phyloP scores from a whole-genome alignment of 2,797 vertebrate species.

The Crypturellus tataupa region DNA sequence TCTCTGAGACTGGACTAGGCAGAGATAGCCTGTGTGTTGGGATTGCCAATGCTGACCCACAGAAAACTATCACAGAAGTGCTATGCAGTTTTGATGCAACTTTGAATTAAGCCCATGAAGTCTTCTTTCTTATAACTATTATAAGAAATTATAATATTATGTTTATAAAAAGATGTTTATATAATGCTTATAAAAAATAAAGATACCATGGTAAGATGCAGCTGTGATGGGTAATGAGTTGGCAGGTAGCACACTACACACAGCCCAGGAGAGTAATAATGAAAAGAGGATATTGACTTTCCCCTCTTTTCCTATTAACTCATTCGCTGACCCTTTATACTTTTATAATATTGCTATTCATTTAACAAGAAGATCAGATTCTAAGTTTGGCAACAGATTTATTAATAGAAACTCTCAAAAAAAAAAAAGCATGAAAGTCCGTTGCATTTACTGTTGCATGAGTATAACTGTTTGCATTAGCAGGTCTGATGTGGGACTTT shows the following conservation, averaged over 20 bases:
- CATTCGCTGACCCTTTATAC: background rate
- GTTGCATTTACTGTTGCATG: background rate
- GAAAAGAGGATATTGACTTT: background rate
- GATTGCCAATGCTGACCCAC: background rate
- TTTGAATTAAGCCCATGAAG: background rate
- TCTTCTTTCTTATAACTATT: background rate
- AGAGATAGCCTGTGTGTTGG: no score
- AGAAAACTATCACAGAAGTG: background rate
- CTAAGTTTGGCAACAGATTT: background rate
- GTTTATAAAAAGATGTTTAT: no score
- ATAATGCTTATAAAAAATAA: background rate
- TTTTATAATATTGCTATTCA: background rate
- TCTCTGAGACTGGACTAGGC: background rate
- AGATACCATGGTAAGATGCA: background rate
- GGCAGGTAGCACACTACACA: background rate
- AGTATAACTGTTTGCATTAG: background rate
- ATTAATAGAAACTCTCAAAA: background rate
- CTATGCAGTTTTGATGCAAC: background rate
- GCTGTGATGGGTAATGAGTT: background rate
- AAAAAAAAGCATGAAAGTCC: background rate
- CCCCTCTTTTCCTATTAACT: background rate
- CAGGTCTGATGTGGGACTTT: background rate
- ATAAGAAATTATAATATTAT: no score
- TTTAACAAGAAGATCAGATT: background rate
- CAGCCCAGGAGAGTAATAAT: background rate